Conservation (phyloP, 2,888 invertebrate species). For the Lottia gigantea region DNA sequence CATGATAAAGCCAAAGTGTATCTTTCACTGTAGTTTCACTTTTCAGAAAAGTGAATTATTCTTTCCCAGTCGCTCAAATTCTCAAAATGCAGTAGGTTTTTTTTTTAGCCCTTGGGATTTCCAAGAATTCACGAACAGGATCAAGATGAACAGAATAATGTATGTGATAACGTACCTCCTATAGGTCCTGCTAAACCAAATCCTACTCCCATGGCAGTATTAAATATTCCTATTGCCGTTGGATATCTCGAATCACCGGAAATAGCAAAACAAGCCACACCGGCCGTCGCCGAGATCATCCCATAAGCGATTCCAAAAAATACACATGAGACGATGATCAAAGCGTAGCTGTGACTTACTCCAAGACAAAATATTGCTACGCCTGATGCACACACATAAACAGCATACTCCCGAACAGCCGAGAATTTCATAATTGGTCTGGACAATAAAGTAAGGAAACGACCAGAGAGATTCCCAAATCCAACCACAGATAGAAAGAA, state of each 20-base stretch:
- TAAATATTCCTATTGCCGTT: background rate
- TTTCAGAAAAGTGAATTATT: too few relatives aligned
- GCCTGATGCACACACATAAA: background rate
- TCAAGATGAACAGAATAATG: too few relatives aligned
- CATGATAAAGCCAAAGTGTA: background rate
- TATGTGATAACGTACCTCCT: background rate
- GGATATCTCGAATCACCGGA: background rate
- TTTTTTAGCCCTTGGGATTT: too few relatives aligned
- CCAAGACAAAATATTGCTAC: background rate
- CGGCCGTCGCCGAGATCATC: background rate
- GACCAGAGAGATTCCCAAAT: background rate
- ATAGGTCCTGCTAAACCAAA: background rate
- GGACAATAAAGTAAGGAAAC: background rate
- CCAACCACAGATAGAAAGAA: background rate
- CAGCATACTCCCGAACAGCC: background rate
- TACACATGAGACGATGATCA: background rate
- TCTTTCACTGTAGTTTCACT: background rate
- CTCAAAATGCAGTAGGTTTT: too few relatives aligned
- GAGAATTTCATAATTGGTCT: background rate
- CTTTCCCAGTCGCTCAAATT: too few relatives aligned
- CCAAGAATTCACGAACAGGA: too few relatives aligned
- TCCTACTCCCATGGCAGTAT: constrained; percentile 2
- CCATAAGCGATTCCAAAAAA: background rate
- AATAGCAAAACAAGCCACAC: background rate
- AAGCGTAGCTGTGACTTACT: background rate